Base-by-base conservation (phyloP, 2,888 invertebrate species). In the Synanthedon myopaeformis region DNA sequence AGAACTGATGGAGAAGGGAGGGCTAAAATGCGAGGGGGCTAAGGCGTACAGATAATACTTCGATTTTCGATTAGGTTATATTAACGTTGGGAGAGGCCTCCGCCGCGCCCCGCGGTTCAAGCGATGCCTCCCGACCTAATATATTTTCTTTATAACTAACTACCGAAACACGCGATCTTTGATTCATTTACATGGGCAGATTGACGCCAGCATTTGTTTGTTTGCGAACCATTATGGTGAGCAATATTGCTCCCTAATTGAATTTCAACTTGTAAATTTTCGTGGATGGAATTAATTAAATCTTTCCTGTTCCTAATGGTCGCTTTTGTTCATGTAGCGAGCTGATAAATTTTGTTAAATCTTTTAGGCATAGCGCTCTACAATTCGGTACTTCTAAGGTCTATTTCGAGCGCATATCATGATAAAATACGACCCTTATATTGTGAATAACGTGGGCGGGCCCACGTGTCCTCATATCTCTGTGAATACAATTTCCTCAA, bases 21-120 rank as follows among this genome's bases (percentile, higher is more conserved):
- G 68, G 66, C 62, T 64, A 58, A 65, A 65, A 63, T 58, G 61
- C 55, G 60, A 65, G 69, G 66, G 67, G 70, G 58, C 53, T 62
- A 61, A 66, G 70, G 72, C 68, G 54, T 17, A 72, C 70, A 78
- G 82, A 84, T 83, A 84, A 82, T 81, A 75, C 82, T 86, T 87
- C 85, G 86, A 84, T 86, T 84, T 83, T 82, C 85, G 85, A 85
- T 86, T 86, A 86, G 76, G 72, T 82, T 82, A 72, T 84, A 84
- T 82, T 81, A 84, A 77, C 76, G 76, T 71, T 78, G 79, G 82
- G 81, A 79, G 79, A 78, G 79, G 76, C 75, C 59, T 60, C 59
- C 66, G 64, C 72, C 79, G 74, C 79, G 63, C 72, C 70, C 77
- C 74, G 74, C 71, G 72, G 69, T 73, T 69, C 69, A 66, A 69